Percentiles rank a stretch among this genome's conserved stretches.
Conservation (phyloP, 2,888 invertebrate species). For the Apotomis turbidana region DNA sequence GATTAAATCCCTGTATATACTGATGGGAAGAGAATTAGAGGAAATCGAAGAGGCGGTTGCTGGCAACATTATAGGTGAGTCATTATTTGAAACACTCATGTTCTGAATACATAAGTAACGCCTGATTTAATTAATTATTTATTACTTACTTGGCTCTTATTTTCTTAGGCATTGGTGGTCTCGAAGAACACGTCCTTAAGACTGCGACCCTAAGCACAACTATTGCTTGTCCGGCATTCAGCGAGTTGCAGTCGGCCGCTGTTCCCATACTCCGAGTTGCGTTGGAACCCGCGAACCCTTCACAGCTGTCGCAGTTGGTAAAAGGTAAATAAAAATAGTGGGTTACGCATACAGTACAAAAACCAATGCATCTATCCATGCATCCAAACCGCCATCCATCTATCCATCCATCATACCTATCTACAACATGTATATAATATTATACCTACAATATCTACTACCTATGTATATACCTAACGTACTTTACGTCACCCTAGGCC, state of each 20-base stretch:
- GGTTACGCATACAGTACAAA: no score
- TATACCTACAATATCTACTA: no score
- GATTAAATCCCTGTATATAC: slow-evolving; percentile 91
- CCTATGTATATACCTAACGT: no score
- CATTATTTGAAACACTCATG: slow-evolving; percentile 37
- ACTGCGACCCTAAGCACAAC: slow-evolving; percentile 94
- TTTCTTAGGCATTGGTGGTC: slow-evolving; percentile 89
- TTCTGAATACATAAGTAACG: no score
- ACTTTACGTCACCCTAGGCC: no score
- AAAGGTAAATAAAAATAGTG: slow-evolving; percentile 70
- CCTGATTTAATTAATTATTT: no score
- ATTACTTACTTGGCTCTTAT: not conserved
- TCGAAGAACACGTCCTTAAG: slow-evolving; percentile 93
- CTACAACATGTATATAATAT: no score
- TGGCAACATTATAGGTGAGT: slow-evolving; percentile 92
- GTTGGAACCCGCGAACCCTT: slow-evolving; percentile 92
- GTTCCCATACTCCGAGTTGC: slow-evolving; percentile 97
- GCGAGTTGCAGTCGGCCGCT: slow-evolving; percentile 89
- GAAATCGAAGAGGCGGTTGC: slow-evolving; percentile 90
- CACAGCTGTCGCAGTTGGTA: slow-evolving; percentile 89
- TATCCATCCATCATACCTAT: no score
- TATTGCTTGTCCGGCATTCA: slow-evolving; percentile 93
- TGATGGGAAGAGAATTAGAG: slow-evolving; percentile 97
- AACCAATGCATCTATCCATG: no score
- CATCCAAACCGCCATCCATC: no score